These are phyloP conservation scores for Caranx ignobilis DNA, from an alignment of 2,113 vertebrate species.

Conservation along the genomic window DNA sequence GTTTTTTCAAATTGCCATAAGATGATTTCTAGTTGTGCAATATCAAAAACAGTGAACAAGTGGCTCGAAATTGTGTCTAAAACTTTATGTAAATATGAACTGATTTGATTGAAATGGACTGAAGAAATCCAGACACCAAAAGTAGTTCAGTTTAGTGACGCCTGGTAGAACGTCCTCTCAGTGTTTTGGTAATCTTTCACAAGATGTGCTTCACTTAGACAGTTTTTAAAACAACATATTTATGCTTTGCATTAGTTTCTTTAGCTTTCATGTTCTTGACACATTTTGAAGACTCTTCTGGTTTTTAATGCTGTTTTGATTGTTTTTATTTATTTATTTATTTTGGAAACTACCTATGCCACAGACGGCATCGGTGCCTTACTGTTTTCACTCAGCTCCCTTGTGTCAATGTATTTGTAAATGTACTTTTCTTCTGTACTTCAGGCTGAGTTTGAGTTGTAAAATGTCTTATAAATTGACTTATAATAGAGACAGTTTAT, in stretches of 20 bases:
- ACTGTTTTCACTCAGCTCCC: conserved; percentile 83
- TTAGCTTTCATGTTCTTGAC: conserved; percentile 25
- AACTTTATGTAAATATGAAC: background rate
- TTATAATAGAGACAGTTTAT: conserved; percentile 79
- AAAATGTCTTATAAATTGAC: conserved; percentile 80
- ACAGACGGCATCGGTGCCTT: conserved; percentile 88
- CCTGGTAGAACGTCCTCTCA: background rate
- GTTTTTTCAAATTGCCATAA: background rate
- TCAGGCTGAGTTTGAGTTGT: conserved; percentile 72
- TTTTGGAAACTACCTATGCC: conserved; percentile 81
- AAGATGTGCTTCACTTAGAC: conserved; percentile 66
- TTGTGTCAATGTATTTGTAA: conserved; percentile 78
- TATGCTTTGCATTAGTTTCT: conserved; percentile 60
- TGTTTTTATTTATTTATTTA: conserved; percentile 65
- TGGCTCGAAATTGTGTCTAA: background rate
- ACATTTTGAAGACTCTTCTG: conserved; percentile 54
- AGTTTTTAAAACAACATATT: conserved; percentile 50
- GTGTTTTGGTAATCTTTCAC: conserved; percentile 55
- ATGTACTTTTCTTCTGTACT: conserved; percentile 70
- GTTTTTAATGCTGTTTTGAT: conserved; percentile 31
- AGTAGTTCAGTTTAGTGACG: no score
- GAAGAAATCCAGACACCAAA: no score
- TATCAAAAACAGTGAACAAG: background rate
- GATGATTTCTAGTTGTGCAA: no score
- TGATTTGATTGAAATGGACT: no score